phyloP scores from a whole-genome alignment of 2,888 invertebrate genomes.

The Empis stercorea region DNA sequence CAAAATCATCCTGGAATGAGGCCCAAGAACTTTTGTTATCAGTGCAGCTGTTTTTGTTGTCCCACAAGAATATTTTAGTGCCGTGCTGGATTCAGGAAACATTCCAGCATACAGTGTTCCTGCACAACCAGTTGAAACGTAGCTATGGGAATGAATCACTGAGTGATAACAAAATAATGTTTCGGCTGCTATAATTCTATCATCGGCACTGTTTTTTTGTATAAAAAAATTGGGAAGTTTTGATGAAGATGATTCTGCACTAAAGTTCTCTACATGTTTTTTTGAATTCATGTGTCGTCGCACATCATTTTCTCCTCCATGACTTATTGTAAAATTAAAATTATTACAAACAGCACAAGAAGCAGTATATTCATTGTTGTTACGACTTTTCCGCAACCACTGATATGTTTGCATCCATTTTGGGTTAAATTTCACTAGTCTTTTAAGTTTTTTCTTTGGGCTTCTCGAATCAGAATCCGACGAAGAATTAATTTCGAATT shows the following conservation, averaged over 20 bases:
- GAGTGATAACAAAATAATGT: slow-evolving; percentile 1
- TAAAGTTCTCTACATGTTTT: background rate
- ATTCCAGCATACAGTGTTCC: slow-evolving; percentile 2
- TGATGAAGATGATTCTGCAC: background rate
- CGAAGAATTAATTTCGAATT: background rate
- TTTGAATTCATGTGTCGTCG: background rate
- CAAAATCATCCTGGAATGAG: background rate
- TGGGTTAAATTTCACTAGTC: background rate
- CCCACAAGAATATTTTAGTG: slow-evolving; percentile 1
- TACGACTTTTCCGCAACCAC: background rate
- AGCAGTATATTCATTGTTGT: background rate
- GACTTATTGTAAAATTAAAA: background rate
- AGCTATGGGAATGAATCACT: slow-evolving; percentile 1
- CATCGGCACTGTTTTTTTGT: background rate
- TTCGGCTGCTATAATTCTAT: background rate
- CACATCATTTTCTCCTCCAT: background rate
- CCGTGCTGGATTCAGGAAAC: slow-evolving; percentile 1
- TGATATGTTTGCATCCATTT: background rate
- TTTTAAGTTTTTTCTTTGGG: background rate
- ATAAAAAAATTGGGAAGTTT: background rate
- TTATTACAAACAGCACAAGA: background rate
- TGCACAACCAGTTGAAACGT: slow-evolving; percentile 3
- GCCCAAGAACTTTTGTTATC: slow-evolving; percentile 2
- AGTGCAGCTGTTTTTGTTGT: slow-evolving; percentile 3
- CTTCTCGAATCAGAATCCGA: background rate